Evolutionary conservation across 2,113 vertebrate species (phyloP).

Genomic region (Odocoileus virginianus): DNA sequence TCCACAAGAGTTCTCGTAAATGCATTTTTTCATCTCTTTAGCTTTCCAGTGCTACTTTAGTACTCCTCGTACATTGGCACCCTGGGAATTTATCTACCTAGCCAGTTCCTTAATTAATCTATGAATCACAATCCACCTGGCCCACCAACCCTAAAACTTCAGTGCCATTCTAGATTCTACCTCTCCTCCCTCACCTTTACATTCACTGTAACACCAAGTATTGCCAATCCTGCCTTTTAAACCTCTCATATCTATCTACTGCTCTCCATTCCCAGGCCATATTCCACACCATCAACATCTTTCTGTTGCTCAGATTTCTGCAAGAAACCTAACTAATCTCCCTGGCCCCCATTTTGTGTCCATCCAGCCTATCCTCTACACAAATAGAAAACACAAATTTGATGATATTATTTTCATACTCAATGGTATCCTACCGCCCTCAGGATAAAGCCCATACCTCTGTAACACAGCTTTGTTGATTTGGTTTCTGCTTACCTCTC

Average conservation of each 20-base stretch:
- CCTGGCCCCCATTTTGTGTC: not conserved
- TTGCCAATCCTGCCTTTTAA: not conserved
- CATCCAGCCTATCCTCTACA: not conserved
- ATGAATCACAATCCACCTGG: not conserved
- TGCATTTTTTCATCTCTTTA: not conserved
- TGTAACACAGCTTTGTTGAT: not conserved
- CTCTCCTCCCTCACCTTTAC: not conserved
- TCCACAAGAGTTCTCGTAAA: not conserved
- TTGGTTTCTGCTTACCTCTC: not conserved
- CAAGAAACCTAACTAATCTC: not conserved
- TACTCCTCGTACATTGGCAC: not conserved
- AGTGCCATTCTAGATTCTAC: not conserved
- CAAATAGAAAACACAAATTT: conserved; percentile 2
- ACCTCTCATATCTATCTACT: not conserved
- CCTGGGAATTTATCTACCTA: not conserved
- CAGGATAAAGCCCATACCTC: not conserved
- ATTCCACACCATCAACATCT: not conserved
- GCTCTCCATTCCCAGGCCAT: not conserved
- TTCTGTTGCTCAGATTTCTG: not conserved
- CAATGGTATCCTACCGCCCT: not conserved
- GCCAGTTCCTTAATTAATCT: not conserved
- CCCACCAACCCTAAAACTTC: not conserved
- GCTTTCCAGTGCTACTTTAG: not conserved
- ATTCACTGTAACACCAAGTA: not conserved
- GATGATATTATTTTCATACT: not conserved